A percentile compares a stretch with the other conserved stretches of the same genome.
Conservation (phyloP, 1,140 invertebrate genomes). For the silkworm (Bombyx mori) region DNA sequence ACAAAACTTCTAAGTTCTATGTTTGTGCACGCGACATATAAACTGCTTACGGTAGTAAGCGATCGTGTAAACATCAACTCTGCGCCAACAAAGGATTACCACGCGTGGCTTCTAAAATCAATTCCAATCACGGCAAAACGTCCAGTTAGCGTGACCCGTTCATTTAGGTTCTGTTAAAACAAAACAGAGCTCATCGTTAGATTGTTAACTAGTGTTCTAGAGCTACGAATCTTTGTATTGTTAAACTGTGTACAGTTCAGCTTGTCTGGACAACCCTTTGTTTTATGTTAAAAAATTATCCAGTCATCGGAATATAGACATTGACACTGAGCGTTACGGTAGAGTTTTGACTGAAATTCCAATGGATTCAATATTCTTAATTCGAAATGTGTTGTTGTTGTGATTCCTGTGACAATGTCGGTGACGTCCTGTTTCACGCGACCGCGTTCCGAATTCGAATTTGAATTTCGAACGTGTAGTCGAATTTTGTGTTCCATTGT, state of each 20-base stretch:
- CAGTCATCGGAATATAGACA: too few species aligned
- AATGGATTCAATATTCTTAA: too few species aligned
- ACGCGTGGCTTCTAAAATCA: constrained; percentile 61
- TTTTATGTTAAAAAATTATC: too few species aligned
- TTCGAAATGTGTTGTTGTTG: constrained; percentile 24
- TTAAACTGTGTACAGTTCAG: too few species aligned
- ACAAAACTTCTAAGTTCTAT: too few species aligned
- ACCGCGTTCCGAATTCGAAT: constrained; percentile 26
- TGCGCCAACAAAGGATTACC: constrained; percentile 58
- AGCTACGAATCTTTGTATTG: too few species aligned
- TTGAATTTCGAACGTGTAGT: constrained; percentile 24
- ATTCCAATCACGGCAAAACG: constrained; percentile 40
- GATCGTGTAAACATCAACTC: constrained; percentile 63
- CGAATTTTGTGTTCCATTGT: neutral
- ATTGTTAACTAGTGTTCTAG: too few species aligned
- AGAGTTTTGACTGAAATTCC: too few species aligned
- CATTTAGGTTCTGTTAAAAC: too few species aligned
- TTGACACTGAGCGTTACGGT: too few species aligned
- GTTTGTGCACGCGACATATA: constrained; percentile 27
- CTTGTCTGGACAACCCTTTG: too few species aligned
- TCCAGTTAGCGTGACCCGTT: constrained; percentile 3
- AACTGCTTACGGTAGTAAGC: constrained; percentile 63
- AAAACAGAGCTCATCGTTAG: too few species aligned
- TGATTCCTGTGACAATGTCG: constrained; percentile 48
- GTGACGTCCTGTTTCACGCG: constrained; percentile 41